Evolutionary conservation across 2,888 invertebrate species (phyloP), one percentile per base, ranked within the genome.

Genomic region (Busseola fusca): DNA sequence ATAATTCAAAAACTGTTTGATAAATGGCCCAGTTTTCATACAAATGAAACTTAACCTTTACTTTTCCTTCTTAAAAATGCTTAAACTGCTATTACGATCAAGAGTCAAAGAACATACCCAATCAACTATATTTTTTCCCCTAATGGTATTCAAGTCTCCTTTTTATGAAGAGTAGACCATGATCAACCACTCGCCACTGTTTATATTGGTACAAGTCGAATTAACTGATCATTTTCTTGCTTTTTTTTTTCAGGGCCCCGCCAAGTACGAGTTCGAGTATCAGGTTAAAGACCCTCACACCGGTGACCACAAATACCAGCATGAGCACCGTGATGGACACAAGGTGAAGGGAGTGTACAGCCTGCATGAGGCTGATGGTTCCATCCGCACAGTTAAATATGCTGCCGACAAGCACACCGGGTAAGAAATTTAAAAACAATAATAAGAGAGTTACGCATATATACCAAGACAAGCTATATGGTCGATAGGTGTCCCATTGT

Each of bases 241-340:
- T 59, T 0, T 63, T 57, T 25, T 57, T 25, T 62, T 75, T 1
- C 72, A 96, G 96, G 91, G 94, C 5, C 94, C 95, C 85, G 96
- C 96, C 54, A 94, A 95, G 83, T 96, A 96, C 90, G 93, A 95
- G 67, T 96, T 95, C 89, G 93, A 93, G 63, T 96, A 96, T 88
- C 94, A 96, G n/a, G 96, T 96, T 5, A 92, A 95, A 74, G 96
- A 96, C 83, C 91, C 92, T 10, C 96, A 96, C 84, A 96, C 96
- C 67, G 96, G 96, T n/a, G 96, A 96, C 91, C 93, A 94, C 87
- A 96, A 96, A 90, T 94, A 93, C 82, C 96, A 96, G 87, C 92
- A 94, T 70, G 96, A 96, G 89, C 87, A 92, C 81, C 93, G 95
- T 72, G 95, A 96, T 88, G 97, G 97, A 2, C 95, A 97, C 86